Conservation (phyloP, 2,888 invertebrate species). For the Physocephala rufipes region DNA sequence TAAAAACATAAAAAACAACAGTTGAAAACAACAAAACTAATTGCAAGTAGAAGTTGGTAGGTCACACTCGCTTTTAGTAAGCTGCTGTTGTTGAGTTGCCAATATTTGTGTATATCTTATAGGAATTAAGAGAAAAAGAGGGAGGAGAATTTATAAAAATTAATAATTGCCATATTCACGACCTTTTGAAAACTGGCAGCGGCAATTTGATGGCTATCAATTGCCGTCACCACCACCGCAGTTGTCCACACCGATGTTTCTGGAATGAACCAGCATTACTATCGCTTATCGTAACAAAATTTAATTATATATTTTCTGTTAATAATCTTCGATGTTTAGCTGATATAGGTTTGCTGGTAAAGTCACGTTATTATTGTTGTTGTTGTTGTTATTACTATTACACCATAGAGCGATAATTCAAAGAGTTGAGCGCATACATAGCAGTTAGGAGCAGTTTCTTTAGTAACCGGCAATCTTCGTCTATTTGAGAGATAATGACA, state of each 20-base stretch:
- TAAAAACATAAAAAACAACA: slow-evolving; percentile 7
- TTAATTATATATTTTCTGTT: no score
- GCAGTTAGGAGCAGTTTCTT: slow-evolving; percentile 1
- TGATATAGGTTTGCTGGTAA: no score
- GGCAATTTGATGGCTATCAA: no score
- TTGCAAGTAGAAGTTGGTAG: not conserved
- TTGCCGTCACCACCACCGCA: no score
- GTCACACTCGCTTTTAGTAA: slow-evolving; percentile 23
- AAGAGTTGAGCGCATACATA: slow-evolving; percentile 29
- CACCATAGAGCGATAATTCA: slow-evolving; percentile 18
- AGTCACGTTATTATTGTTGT: slow-evolving; percentile 17
- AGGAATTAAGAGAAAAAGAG: no score
- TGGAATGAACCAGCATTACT: no score
- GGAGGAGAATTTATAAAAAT: not conserved
- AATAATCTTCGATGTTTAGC: no score
- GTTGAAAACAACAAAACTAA: not conserved
- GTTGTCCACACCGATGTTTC: no score
- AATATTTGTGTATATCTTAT: not conserved
- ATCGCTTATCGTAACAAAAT: no score
- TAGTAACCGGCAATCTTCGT: not conserved
- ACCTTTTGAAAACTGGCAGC: not conserved
- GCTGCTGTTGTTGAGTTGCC: slow-evolving; percentile 18
- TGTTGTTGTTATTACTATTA: not conserved
- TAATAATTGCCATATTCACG: slow-evolving; percentile 19
- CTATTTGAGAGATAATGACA: no score